phyloP scores from a whole-genome alignment of 2,113 vertebrate genomes.

The Megaceryle maxima region DNA sequence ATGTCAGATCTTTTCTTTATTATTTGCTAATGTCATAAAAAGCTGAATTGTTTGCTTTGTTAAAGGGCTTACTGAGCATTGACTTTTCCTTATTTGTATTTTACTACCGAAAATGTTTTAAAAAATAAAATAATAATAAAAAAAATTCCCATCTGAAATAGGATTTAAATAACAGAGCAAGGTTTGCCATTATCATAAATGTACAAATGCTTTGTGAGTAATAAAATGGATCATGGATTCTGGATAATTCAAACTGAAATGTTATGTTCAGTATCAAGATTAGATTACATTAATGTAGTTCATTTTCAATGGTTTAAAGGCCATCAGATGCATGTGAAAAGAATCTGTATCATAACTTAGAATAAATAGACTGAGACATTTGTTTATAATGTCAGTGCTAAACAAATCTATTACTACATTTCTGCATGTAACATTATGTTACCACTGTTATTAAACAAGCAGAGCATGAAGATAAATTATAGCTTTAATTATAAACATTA shows the following conservation, averaged over 20 bases:
- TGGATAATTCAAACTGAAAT: conserved; percentile 88
- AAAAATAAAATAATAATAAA: conserved; percentile 76
- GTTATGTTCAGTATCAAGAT: conserved; percentile 85
- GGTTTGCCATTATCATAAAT: conserved; percentile 83
- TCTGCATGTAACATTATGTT: conserved; percentile 77
- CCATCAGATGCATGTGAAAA: conserved; percentile 81
- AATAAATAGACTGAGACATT: conserved; percentile 87
- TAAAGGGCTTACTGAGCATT: conserved; percentile 79
- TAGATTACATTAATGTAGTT: conserved; percentile 85
- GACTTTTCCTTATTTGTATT: conserved; percentile 84
- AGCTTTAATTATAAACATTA: conserved; percentile 82
- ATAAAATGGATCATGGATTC: conserved; percentile 87
- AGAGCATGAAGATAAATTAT: conserved; percentile 81
- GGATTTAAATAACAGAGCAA: conserved; percentile 85
- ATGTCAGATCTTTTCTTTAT: conserved; percentile 85
- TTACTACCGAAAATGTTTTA: conserved; percentile 77
- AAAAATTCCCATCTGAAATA: conserved; percentile 75
- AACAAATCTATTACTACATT: conserved; percentile 84
- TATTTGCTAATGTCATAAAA: conserved; percentile 87
- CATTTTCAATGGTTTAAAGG: conserved; percentile 87
- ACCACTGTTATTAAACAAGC: conserved; percentile 78
- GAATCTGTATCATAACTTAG: conserved; percentile 85
- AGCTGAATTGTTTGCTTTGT: conserved; percentile 82
- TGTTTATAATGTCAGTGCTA: conserved; percentile 83
- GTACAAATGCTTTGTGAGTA: conserved; percentile 84